Conservation (phyloP, 2,888 invertebrate genomes). For the Drosophila villosipedis region DNA sequence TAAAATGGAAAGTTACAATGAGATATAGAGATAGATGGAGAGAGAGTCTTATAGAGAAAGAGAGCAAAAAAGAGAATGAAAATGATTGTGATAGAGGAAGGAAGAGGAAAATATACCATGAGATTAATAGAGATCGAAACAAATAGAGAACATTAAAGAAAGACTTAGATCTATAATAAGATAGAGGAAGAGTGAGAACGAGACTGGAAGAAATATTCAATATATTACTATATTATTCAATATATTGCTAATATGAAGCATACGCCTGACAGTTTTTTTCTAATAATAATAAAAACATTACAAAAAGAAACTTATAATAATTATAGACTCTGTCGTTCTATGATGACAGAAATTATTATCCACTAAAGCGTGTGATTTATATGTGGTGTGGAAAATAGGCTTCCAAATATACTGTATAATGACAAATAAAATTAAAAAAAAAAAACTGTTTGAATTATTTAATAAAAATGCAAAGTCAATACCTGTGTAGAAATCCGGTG, state of each 20-base stretch:
- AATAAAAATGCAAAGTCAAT: neutral
- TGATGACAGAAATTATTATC: neutral
- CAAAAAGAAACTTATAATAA: neutral
- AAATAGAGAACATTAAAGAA: too few relatives aligned
- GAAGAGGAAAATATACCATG: neutral
- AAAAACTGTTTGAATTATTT: neutral
- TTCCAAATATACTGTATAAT: neutral
- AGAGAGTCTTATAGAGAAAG: neutral
- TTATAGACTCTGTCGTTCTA: neutral
- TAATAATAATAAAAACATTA: neutral
- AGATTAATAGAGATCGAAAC: too few relatives aligned
- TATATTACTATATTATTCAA: neutral
- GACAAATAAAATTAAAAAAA: neutral
- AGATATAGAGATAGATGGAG: accelerated
- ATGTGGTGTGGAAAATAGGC: neutral
- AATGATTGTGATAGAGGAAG: neutral
- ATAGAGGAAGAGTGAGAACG: neutral
- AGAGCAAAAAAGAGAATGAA: neutral
- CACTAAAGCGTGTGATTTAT: neutral
- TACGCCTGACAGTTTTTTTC: neutral
- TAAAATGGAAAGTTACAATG: accelerated
- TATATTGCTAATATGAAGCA: neutral
- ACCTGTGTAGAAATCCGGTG: neutral
- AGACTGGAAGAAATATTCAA: neutral
- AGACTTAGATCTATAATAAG: neutral